These are phyloP conservation scores for Alloplasta piceator DNA, from an alignment of 2,888 invertebrate genomes.

Conservation along the genomic window DNA sequence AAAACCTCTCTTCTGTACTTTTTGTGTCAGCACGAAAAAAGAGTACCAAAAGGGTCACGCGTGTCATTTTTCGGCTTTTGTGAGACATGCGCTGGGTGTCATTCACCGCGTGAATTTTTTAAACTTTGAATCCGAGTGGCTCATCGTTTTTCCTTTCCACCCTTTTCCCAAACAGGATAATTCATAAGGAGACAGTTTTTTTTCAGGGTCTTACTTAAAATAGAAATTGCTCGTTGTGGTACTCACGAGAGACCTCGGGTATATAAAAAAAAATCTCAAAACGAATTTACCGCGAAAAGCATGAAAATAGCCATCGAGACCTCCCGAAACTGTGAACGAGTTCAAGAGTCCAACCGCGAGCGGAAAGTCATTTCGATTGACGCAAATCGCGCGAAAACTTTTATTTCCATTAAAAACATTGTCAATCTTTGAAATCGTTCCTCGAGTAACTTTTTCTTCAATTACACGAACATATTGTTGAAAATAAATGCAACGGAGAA, in stretches of 20 bases:
- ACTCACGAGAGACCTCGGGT: conserved; percentile 42
- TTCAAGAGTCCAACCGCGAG: conserved; percentile 27
- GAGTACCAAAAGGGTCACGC: not conserved
- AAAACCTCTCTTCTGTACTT: not conserved
- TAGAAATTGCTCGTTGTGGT: conserved; percentile 69
- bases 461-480: no score
- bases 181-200: conserved; percentile 1
- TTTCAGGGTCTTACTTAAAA: conserved; percentile 68
- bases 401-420: no score
- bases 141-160: not conserved
- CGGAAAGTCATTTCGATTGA: conserved; percentile 25
- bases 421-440: no score
- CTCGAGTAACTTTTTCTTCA: no score
- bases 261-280: conserved; percentile 33
- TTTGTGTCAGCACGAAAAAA: not conserved
- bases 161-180: not conserved
- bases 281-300: conserved; percentile 30
- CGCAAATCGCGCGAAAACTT: no score
- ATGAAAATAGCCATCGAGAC: conserved; percentile 58
- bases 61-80: not conserved
- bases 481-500: no score
- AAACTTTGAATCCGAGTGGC: not conserved
- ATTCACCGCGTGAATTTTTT: not conserved
- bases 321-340: conserved; percentile 49
- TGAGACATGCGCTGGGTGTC: not conserved